Base-by-base conservation (phyloP, 1,140 invertebrate genomes). In the Hyposmocoma kahamanoa region DNA sequence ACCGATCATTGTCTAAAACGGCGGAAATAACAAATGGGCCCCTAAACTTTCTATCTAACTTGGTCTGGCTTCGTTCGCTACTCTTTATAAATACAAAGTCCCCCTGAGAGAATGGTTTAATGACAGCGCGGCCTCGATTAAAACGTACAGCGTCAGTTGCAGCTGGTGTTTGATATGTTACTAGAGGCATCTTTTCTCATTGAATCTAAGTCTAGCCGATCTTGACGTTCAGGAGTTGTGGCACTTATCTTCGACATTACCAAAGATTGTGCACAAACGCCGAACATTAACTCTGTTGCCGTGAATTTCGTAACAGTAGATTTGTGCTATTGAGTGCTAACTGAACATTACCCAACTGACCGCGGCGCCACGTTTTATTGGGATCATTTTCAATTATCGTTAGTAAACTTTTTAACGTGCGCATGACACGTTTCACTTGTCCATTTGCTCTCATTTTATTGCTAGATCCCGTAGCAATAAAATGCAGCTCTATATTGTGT, bases 381-480 rank as follows among this genome's bases (percentile, higher is more conserved):
- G 54, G 34, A 15, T 56, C 54, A 26, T 56, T 61, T 59, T 61
- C 56, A 11, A 59, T 38, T 11, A 60, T 56, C 4, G 56, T 56
- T 19, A 65, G 19, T 0, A 65, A 19, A 20, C 42, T 52, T 44
- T 64, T 64, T 1, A 64, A 21, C n/a, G 57, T 64, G 10, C 56
- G 50, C 64, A 63, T 67, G 0, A 63, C 57, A 8, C 58, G 39
- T 19, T 63, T 56, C 0, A 70, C 60, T 36, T 71, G 64, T 3
- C 67, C 60, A 18, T 73, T 73, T 8, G 62, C 63, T 22, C 59
- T n/a, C n/a, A n/a, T n/a, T n/a, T n/a, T n/a, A n/a, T n/a, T 55
- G 51, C 59, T 62, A 11, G 58, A 38, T 11, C 67, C 68, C 4
- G 59, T 69, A 6, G 67, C 66, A 22, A 70, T 66, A 19, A 69